These are phyloP conservation scores for Rhea pennata DNA, from an alignment of 2,113 vertebrate genomes.

Conservation along the genomic window DNA sequence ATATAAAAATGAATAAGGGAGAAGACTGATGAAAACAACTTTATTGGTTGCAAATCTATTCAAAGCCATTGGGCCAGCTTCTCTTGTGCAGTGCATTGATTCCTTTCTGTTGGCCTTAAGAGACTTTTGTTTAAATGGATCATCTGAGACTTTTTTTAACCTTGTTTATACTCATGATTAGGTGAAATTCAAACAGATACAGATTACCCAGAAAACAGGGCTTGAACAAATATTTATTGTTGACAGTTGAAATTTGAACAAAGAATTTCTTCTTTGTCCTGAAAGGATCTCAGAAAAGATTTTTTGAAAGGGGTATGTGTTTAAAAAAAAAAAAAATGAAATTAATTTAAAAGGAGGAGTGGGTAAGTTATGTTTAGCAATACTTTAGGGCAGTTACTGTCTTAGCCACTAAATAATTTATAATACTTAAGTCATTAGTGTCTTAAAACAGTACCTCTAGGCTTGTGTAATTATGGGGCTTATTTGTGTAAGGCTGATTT, in stretches of 20 bases:
- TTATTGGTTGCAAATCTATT: neutral
- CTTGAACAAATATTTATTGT: neutral
- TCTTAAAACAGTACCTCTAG: neutral
- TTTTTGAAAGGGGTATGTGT: neutral
- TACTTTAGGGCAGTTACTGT: neutral
- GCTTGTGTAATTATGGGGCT: no score
- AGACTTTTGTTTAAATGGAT: neutral
- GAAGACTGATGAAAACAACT: neutral
- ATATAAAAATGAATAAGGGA: neutral
- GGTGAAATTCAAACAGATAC: neutral
- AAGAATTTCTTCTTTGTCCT: neutral
- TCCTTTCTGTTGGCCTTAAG: neutral
- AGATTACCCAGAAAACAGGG: neutral
- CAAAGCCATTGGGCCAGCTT: neutral
- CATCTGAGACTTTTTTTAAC: neutral
- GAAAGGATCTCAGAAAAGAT: accelerated
- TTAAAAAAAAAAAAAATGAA: neutral
- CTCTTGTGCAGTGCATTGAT: neutral
- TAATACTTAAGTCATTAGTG: neutral
- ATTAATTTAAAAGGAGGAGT: neutral
- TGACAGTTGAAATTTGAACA: neutral
- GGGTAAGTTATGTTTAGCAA: neutral
- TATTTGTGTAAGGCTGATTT: no score
- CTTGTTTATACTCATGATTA: neutral
- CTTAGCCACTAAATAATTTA: neutral